A percentile compares a stretch with the other conserved stretches of the same genome.
These are phyloP conservation scores for Platyrinchus mystaceus DNA, from an alignment of 2,797 vertebrate species.

Conservation along the genomic window DNA sequence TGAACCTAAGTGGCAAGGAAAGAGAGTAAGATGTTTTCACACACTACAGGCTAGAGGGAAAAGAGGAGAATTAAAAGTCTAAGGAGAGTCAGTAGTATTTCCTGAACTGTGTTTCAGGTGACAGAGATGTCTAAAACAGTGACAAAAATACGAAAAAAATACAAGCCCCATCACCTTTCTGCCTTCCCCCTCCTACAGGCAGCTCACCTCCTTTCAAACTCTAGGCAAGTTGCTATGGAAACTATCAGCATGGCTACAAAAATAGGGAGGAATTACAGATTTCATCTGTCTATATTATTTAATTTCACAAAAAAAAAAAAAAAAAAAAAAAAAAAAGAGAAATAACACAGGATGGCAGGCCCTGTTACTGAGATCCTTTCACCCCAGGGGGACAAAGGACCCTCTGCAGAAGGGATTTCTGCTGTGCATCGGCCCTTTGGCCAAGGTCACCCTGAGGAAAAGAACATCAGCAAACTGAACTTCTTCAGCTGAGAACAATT, in stretches of 20 bases:
- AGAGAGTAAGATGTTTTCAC: neutral
- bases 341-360: neutral
- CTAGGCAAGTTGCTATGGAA: conserved; percentile 28
- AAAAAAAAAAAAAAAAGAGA: neutral
- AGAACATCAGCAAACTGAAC: neutral
- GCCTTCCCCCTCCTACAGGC: neutral
- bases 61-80: neutral
- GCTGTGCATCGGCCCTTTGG: neutral
- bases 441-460: neutral
- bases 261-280: neutral
- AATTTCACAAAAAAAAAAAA: neutral
- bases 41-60: neutral
- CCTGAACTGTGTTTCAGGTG: neutral
- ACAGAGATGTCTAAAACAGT: neutral
- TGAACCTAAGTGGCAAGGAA: neutral
- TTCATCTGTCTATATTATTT: neutral
- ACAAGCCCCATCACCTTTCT: neutral
- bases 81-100: neutral
- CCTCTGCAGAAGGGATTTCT: neutral
- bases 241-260: neutral
- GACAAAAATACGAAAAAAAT: neutral
- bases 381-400: neutral
- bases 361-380: neutral
- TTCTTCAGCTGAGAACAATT: neutral
- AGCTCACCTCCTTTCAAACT: neutral